These are phyloP conservation scores for Leucopternis melanops DNA, from an alignment of 2,113 vertebrate genomes.

Conservation along the genomic window DNA sequence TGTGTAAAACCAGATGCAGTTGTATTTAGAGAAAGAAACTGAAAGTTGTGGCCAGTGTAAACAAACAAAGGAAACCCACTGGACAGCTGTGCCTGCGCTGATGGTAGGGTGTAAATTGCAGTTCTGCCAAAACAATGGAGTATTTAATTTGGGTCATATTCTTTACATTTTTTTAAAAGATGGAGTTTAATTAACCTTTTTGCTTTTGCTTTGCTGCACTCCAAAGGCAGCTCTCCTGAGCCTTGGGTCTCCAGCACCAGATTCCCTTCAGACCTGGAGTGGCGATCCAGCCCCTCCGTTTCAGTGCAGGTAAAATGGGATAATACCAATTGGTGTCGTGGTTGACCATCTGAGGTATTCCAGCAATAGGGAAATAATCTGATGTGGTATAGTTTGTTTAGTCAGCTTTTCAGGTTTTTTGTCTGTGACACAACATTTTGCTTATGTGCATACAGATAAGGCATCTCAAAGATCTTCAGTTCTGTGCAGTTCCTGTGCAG, in stretches of 20 bases:
- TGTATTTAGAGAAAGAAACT: constrained; percentile 13
- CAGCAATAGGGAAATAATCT: not conserved
- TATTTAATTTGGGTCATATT: not conserved
- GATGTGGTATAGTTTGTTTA: not conserved
- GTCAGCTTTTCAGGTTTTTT: not conserved
- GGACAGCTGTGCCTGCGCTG: not conserved
- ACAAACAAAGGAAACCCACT: not conserved
- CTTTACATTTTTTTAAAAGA: not conserved
- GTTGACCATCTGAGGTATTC: not conserved
- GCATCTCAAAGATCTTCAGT: too few species aligned
- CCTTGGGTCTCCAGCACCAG: not conserved
- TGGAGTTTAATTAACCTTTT: not conserved
- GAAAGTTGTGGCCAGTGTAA: not conserved
- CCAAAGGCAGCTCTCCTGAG: not conserved
- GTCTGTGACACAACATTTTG: not conserved
- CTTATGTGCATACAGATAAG: too few species aligned
- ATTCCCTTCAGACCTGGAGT: not conserved
- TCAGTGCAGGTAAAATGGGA: not conserved
- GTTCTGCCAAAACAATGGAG: not conserved
- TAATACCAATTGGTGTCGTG: fast-evolving
- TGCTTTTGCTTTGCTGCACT: not conserved
- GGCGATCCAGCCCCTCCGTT: fast-evolving
- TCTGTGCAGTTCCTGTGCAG: too few species aligned
- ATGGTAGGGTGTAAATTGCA: not conserved
- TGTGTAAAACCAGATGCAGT: not conserved